A percentile compares a stretch with the other conserved stretches of the same genome.
These are phyloP conservation scores for Copsychus sechellarum DNA, from an alignment of 2,113 vertebrate species.

Conservation along the genomic window DNA sequence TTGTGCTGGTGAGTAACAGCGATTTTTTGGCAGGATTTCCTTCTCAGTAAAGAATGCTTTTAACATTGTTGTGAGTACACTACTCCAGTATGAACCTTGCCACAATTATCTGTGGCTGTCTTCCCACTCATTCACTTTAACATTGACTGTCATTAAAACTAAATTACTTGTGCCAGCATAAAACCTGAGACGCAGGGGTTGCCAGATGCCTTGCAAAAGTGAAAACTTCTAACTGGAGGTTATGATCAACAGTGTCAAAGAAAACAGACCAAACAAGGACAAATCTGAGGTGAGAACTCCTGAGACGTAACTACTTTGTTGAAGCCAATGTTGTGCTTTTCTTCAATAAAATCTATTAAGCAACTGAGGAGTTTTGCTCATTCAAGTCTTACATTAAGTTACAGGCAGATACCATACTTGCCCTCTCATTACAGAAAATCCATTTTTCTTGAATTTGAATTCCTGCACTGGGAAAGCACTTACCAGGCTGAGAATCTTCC, in stretches of 20 bases:
- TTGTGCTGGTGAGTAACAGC: not conserved
- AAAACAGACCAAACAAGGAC: not conserved
- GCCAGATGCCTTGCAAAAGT: not conserved
- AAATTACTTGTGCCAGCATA: not conserved
- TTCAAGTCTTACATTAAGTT: not conserved
- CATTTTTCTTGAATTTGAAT: not conserved
- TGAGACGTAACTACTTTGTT: not conserved
- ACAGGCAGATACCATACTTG: not conserved
- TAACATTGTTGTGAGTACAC: not conserved
- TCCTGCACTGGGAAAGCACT: not conserved
- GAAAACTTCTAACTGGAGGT: not conserved
- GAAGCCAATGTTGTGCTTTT: not conserved
- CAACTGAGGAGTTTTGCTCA: not conserved
- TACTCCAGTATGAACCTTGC: not conserved
- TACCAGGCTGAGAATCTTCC: constrained; percentile 92
- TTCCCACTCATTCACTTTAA: not conserved
- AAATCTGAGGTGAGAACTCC: not conserved
- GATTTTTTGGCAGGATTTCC: not conserved
- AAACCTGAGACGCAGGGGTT: not conserved
- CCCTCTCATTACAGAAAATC: not conserved
- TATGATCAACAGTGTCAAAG: not conserved
- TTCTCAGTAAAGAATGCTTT: not conserved
- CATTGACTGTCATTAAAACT: not conserved
- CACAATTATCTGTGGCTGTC: not conserved
- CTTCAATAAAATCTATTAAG: not conserved